Evolutionary conservation across 2,888 invertebrate genomes (phyloP).

Genomic region (Cantharis rustica): DNA sequence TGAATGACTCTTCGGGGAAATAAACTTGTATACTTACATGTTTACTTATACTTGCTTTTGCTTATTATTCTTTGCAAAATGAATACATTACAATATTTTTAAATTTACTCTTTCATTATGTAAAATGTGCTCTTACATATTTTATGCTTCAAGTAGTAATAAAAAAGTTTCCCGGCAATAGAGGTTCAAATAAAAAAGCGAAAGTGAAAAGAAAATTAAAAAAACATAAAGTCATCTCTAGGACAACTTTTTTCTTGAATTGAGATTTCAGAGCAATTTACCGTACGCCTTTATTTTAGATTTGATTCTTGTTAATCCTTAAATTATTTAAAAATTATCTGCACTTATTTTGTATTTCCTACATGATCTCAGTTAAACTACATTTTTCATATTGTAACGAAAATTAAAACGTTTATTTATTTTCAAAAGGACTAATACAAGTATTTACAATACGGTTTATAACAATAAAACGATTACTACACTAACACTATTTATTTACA

Average conservation of each 20-base stretch:
- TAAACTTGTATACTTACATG: background rate
- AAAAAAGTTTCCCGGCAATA: background rate
- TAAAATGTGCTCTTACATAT: background rate
- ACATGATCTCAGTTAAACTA: too few relatives aligned
- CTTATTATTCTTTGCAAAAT: background rate
- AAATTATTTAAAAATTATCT: too few relatives aligned
- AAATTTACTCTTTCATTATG: background rate
- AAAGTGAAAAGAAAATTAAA: background rate
- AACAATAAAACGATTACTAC: too few relatives aligned
- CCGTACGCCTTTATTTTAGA: background rate
- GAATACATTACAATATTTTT: background rate
- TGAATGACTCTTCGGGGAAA: constrained; percentile 4
- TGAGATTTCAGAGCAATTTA: background rate
- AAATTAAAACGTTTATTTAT: too few relatives aligned
- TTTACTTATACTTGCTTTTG: background rate
- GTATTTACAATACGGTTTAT: too few relatives aligned
- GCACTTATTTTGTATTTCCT: too few relatives aligned
- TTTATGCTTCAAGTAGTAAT: background rate
- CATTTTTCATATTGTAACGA: too few relatives aligned
- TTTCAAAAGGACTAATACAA: too few relatives aligned
- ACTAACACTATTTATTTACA: too few relatives aligned
- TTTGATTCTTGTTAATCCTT: background rate
- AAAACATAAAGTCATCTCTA: background rate
- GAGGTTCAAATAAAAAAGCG: background rate
- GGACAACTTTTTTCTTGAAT: background rate